Evolutionary conservation across 2,888 invertebrate species (phyloP).

Genomic region (Ellobium chinense): DNA sequence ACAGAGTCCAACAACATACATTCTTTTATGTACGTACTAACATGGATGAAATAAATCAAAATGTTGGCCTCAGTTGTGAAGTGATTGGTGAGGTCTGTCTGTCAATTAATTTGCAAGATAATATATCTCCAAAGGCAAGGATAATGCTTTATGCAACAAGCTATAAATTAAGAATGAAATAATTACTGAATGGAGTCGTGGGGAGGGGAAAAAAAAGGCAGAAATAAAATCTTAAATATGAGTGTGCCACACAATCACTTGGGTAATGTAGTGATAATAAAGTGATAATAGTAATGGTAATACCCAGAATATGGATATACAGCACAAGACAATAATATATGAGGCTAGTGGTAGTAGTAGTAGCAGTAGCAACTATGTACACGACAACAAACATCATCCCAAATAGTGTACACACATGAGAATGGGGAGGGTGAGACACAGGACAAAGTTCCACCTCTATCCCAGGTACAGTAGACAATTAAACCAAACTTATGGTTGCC

Average conservation of each 20-base stretch:
- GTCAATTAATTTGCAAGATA: background rate
- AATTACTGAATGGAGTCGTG: background rate
- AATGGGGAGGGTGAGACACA: background rate
- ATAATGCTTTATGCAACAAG: constrained; percentile 1
- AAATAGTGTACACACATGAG: constrained; percentile 4
- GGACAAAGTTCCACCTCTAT: background rate
- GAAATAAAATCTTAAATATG: background rate
- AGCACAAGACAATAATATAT: constrained; percentile 4
- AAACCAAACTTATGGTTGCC: constrained; percentile 2
- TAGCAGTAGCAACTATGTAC: constrained; percentile 4
- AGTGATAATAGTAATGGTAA: background rate
- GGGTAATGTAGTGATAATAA: constrained; percentile 8
- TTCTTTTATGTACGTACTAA: background rate
- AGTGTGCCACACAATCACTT: background rate
- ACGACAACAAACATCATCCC: background rate
- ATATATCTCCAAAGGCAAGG: constrained; percentile 1
- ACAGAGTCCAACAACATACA: background rate
- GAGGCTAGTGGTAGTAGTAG: background rate
- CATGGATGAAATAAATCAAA: background rate
- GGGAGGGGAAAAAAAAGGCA: too few species aligned
- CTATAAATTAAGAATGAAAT: background rate
- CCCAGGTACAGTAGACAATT: background rate
- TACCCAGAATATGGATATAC: background rate
- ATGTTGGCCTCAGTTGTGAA: background rate
- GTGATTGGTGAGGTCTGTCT: background rate